Conservation (phyloP, 2,113 vertebrate genomes). For the Trochalopteron elliotii region DNA sequence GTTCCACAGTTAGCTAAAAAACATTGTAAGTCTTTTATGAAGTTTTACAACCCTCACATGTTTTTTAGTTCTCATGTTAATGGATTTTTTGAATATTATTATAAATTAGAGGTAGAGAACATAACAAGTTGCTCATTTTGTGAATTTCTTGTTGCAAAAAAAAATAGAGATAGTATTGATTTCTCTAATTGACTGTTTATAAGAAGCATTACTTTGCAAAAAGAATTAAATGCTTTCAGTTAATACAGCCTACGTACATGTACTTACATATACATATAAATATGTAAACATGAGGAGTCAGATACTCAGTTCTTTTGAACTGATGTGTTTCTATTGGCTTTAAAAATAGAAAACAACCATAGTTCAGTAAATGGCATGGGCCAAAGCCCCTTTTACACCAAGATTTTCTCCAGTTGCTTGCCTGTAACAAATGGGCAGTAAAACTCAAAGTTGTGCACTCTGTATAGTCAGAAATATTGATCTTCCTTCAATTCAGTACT, state of each 20-base stretch:
- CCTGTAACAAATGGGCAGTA: neutral
- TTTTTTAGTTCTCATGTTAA: conserved; percentile 27
- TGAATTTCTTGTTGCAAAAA: neutral
- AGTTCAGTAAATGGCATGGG: neutral
- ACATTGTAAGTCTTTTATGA: conserved; percentile 37
- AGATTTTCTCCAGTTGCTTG: neutral
- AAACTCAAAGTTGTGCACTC: neutral
- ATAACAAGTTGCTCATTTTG: neutral
- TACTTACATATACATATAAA: neutral
- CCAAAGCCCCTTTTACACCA: neutral
- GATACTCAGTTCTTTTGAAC: neutral
- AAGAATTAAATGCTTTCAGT: neutral
- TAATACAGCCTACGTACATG: accelerated
- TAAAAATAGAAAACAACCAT: neutral
- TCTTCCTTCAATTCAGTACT: neutral
- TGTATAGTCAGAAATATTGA: neutral
- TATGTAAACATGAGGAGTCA: neutral
- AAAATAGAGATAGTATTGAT: neutral
- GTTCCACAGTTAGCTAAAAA: conserved; percentile 37
- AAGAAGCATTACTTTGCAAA: neutral
- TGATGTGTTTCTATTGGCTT: neutral
- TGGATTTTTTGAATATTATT: conserved; percentile 2
- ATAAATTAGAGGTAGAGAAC: neutral
- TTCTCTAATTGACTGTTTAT: neutral
- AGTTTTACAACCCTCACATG: conserved; percentile 5